These are phyloP conservation scores for Anoplopoma fimbria DNA, from an alignment of 2,113 vertebrate genomes.

Conservation along the genomic window DNA sequence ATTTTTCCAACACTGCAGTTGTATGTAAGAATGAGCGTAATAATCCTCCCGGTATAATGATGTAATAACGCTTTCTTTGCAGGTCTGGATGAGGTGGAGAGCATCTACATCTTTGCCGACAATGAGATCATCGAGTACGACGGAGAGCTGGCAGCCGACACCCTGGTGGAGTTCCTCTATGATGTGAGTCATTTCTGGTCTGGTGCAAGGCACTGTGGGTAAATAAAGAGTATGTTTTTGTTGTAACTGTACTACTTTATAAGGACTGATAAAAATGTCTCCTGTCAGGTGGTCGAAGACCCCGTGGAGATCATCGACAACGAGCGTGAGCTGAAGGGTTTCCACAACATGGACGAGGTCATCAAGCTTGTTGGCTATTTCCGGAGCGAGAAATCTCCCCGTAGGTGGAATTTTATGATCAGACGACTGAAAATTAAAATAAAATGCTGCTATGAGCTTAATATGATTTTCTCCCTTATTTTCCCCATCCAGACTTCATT, in stretches of 20 bases:
- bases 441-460: background rate
- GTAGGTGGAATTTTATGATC: slow-evolving; percentile 79
- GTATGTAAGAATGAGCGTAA: background rate
- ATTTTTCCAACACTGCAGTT: background rate
- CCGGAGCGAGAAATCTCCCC: slow-evolving; percentile 88
- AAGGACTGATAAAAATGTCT: background rate
- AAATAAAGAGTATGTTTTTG: background rate
- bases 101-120: slow-evolving; percentile 91
- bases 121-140: slow-evolving; percentile 94
- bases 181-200: slow-evolving; percentile 83
- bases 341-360: slow-evolving; percentile 90
- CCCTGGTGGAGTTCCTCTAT: slow-evolving; percentile 92
- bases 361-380: slow-evolving; percentile 93
- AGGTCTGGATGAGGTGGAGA: slow-evolving; percentile 92
- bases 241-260: background rate
- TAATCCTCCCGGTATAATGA: background rate
- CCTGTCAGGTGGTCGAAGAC: slow-evolving; percentile 86
- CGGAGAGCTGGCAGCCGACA: slow-evolving; percentile 90
- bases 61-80: background rate
- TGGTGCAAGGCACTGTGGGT: background rate
- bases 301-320: slow-evolving; percentile 92
- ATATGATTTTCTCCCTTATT: background rate
- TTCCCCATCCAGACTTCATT: slow-evolving; percentile 85
- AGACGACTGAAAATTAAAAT: background rate
- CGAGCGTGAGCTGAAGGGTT: slow-evolving; percentile 89